Evolutionary conservation across 2,797 vertebrate genomes (phyloP), one percentile per base, ranked within the genome.

Genomic region (Poeciliopsis infans): DNA sequence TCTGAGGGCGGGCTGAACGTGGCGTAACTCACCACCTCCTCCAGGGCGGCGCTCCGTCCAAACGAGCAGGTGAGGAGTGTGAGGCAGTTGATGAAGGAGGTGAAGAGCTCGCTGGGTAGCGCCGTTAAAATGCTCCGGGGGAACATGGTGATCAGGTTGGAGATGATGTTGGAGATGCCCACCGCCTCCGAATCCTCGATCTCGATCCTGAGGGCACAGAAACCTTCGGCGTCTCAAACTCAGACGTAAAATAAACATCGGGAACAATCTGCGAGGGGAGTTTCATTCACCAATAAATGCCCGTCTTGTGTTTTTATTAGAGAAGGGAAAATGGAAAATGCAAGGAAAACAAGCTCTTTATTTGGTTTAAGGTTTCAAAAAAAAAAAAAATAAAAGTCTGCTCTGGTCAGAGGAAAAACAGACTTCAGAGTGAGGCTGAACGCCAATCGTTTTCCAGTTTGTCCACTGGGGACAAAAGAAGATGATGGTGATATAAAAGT

Each of bases 121-220:
- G 98, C 97, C 16, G 97, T 99, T 87, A 99, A 93, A 90, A 96
- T 94, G 82, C 96, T 98, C 68, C 98, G 96, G 10, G 98, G 98
- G 92, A 99, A 99, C 87, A 98, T 98, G 15, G 97, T 98, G 95
- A 99, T 98, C 91, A 99, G 94, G 86, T 99, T 99, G 95, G 97
- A 98, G 95, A 99, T 97, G 92, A 99, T 97, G 93, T 96, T 99
- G 84, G 98, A 97, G 94, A 99, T 97, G 57, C 98, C 98, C 70
- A 99, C 97, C 0, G 98, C 98, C 95, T 99, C 98, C 0, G 97
- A 99, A 92, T 99, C 98, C 94, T 99, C 98, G 84, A 99, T 98
- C 95, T 99, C 98, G 91, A 99, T 98, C 92, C 98, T 99, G 93
- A 28, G 57, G 81, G 79, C 3, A 47, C 3, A 20, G 41, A 72